Conservation (phyloP, 2,888 invertebrate species). For the Microdon myrmicae region DNA sequence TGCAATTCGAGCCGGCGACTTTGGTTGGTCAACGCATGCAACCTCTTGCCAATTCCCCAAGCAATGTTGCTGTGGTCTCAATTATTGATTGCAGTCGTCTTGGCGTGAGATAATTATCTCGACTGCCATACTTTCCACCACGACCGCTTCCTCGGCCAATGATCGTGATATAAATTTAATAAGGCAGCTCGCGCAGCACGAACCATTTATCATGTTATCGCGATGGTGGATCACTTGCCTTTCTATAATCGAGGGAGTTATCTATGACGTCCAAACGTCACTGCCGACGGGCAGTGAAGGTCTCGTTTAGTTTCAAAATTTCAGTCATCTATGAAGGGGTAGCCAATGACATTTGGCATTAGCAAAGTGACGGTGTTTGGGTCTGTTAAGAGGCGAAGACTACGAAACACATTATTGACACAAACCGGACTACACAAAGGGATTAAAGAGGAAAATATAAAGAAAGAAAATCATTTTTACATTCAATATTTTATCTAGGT, state of each 20-base stretch:
- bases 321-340: too few species aligned
- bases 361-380: too few species aligned
- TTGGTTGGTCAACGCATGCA: conserved; percentile 7
- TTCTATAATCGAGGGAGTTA: conserved; percentile 37
- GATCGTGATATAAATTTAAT: conserved; percentile 34
- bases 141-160: conserved; percentile 12
- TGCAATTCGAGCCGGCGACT: conserved; percentile 25
- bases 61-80: conserved; percentile 15
- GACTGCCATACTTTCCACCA: conserved; percentile 34
- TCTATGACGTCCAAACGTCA: conserved; percentile 31
- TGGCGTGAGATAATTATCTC: conserved; percentile 43
- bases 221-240: conserved; percentile 28
- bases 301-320: too few species aligned
- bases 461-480: too few species aligned
- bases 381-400: too few species aligned
- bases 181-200: conserved; percentile 35
- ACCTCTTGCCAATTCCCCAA: conserved; percentile 27
- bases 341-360: conserved; percentile 26
- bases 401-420: too few species aligned
- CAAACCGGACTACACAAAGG: too few species aligned
- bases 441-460: too few species aligned
- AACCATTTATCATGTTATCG: conserved; percentile 47
- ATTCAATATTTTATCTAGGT: too few species aligned
- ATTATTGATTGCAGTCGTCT: conserved; percentile 30
- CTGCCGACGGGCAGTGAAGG: too few species aligned